Evolutionary conservation across 2,888 invertebrate species (phyloP).

Genomic region (Aleiodes alternator): DNA sequence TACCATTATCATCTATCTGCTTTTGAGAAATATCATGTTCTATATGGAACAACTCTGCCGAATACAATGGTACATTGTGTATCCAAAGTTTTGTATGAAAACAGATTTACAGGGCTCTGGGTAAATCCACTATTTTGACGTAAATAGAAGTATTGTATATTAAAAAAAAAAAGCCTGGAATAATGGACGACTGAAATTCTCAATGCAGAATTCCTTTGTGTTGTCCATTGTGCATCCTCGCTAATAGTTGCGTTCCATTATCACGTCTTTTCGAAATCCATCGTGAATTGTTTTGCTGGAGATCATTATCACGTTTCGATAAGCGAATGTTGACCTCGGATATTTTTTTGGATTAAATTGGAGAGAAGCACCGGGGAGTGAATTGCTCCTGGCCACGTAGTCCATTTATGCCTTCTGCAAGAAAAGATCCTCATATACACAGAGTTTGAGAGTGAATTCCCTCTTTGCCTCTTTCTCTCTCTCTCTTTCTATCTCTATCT

Average conservation of each 20-base stretch:
- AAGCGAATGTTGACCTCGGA: constrained; percentile 16
- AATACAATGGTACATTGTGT: constrained; percentile 60
- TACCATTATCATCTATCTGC: constrained; percentile 42
- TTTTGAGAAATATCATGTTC: constrained; percentile 1
- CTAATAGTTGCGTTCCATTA: too few relatives aligned
- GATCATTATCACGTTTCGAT: constrained; percentile 47
- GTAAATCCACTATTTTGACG: constrained; percentile 52
- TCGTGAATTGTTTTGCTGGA: constrained; percentile 21
- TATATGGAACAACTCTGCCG: constrained; percentile 23
- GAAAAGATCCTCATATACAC: constrained; percentile 50
- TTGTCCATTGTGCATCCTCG: background rate
- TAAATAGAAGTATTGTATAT: constrained; percentile 39
- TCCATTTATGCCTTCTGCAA: constrained; percentile 63
- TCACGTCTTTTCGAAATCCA: background rate
- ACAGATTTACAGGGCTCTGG: constrained; percentile 63
- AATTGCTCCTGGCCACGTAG: constrained; percentile 65
- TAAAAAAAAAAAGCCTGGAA: background rate
- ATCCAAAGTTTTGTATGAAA: constrained; percentile 63
- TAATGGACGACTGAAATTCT: constrained; percentile 33
- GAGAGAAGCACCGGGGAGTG: constrained; percentile 51
- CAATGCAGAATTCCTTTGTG: background rate
- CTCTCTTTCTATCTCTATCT: background rate
- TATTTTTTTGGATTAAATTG: constrained; percentile 10
- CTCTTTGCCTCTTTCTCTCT: background rate
- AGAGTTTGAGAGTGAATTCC: background rate